Evolutionary conservation across 2,797 vertebrate genomes (phyloP).

Genomic region (Meda fulgida): DNA sequence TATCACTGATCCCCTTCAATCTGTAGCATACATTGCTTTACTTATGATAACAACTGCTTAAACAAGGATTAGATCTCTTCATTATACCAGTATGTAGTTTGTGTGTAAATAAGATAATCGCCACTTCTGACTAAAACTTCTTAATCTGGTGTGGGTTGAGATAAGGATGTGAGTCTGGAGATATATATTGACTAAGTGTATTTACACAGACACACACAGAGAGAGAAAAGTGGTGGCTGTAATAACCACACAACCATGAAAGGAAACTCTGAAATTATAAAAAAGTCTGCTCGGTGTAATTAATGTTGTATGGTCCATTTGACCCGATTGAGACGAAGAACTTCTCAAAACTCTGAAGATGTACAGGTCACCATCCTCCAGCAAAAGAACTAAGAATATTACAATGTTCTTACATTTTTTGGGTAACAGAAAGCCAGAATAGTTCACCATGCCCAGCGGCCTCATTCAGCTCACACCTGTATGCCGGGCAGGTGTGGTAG

Average conservation of each 20-base stretch:
- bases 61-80: constrained; percentile 54
- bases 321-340: constrained; percentile 6
- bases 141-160: constrained; percentile 49
- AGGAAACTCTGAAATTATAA: too few species aligned
- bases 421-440: constrained; percentile 27
- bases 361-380: background rate
- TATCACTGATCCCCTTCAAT: constrained; percentile 40
- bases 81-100: constrained; percentile 49
- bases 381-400: background rate
- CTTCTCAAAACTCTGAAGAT: background rate
- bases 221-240: background rate
- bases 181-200: constrained; percentile 44
- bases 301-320: background rate
- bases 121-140: constrained; percentile 31
- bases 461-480: constrained; percentile 53
- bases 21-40: constrained; percentile 50
- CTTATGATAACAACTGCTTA: constrained; percentile 60
- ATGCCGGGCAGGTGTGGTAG: constrained; percentile 43
- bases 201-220: background rate
- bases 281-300: background rate
- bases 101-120: constrained; percentile 62
- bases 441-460: constrained; percentile 30
- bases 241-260: background rate
- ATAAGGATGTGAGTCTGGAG: constrained; percentile 46
- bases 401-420: constrained; percentile 5